Conservation (phyloP, 2,797 vertebrate species). For the Echiichthys vipera region DNA sequence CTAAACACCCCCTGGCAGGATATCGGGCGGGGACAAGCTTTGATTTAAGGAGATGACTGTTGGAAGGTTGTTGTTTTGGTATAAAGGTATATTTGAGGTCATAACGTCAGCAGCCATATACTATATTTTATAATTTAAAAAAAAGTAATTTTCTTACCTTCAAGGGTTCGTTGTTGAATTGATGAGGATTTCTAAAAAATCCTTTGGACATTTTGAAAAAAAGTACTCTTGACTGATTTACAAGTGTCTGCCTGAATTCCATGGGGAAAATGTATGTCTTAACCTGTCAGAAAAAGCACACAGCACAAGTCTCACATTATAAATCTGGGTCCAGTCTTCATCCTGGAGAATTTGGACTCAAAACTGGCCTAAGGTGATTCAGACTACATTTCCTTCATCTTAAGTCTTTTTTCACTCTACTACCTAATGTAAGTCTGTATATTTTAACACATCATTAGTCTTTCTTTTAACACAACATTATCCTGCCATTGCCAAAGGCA, state of each 20-base stretch:
- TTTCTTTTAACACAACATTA: slow-evolving; percentile 38
- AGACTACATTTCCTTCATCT: slow-evolving; percentile 44
- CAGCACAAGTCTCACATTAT: slow-evolving; percentile 58
- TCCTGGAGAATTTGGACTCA: slow-evolving; percentile 56
- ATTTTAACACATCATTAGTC: slow-evolving; percentile 65
- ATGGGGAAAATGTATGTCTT: slow-evolving; percentile 37
- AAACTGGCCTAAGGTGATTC: slow-evolving; percentile 61
- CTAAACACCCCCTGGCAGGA: slow-evolving; percentile 51
- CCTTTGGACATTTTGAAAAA: slow-evolving; percentile 5
- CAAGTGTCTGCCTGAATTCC: slow-evolving; percentile 37
- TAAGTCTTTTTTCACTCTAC: slow-evolving; percentile 30
- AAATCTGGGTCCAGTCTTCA: slow-evolving; percentile 69
- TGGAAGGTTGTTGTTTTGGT: slow-evolving; percentile 28
- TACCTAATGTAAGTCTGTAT: slow-evolving; percentile 42
- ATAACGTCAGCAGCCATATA: slow-evolving; percentile 15
- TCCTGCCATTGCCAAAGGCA: slow-evolving; percentile 37
- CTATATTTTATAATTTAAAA: not conserved
- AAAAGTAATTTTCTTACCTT: slow-evolving; percentile 1
- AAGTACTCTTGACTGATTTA: slow-evolving; percentile 15
- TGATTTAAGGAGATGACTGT: slow-evolving; percentile 61
- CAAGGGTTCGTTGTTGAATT: not conserved
- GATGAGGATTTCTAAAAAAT: slow-evolving; percentile 12
- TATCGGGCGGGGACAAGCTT: slow-evolving; percentile 71
- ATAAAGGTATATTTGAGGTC: slow-evolving; percentile 23
- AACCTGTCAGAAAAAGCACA: slow-evolving; percentile 49